Base-by-base conservation (phyloP, 2,888 invertebrate genomes). In the Pandemis heparana region DNA sequence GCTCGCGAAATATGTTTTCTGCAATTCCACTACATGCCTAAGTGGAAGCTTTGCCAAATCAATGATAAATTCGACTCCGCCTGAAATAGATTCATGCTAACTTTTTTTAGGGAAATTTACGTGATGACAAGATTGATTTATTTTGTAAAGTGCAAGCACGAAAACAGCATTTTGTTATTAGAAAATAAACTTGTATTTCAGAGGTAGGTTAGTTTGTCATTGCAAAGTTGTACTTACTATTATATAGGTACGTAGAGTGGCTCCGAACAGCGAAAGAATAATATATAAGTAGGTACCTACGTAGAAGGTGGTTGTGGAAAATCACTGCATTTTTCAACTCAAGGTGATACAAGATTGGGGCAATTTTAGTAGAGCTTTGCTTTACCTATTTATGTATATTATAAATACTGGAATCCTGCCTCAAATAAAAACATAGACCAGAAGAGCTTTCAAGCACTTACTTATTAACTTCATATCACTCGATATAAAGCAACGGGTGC, bases 111-210 rank as follows among this genome's bases (percentile, higher is more conserved):
- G 56, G 41, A 67, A 56, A n/a, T 41, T 14, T 67, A 79, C 74
- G 79, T 79, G 73, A 77, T 76, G 79, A 81, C 80, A 80, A 77
- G 76, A 77, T 78, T 77, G 56, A 59, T 59, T 67, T 66, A 66
- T 66, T 59, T 67, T 18, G 9, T 23, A n/a, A 18, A 59, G n/a
- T 59, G 59, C n/a, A 18, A n/a, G 38, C 43, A 32, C 56, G 59
- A n/a, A 65, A 67, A 41, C 53, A 53, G 56, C 41, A 41, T 53
- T 66, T 51, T 12, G 1, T 12, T 7, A 46, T 16, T 14, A 18
- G 9, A 18, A 53, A 18, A 18, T 1, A 9, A 18, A 53, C 18
- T 53, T 16, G 51, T 53, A 0, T 18, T 53, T 16, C 16, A 8
- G 9, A 4, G 51, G 16, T 9, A 18, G 9, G 18, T 53, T 16